phyloP scores from a whole-genome alignment of 2,797 vertebrate genomes.

The Hipposideros larvatus region DNA sequence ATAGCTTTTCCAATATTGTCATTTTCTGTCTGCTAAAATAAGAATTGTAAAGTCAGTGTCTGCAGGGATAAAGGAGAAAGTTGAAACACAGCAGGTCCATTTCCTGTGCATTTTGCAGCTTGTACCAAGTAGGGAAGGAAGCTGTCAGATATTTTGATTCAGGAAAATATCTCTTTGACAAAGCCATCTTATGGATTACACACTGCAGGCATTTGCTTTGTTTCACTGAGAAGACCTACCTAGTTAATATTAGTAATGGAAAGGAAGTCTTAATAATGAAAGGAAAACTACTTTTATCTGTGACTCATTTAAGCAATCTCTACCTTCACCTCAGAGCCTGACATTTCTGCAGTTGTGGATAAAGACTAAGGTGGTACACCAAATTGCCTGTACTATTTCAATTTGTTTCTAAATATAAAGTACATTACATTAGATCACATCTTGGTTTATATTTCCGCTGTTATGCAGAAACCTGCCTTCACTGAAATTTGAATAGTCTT shows the following conservation, averaged over 20 bases:
- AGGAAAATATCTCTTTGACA: neutral
- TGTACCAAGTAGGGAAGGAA: neutral
- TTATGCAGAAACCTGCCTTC: conserved; percentile 31
- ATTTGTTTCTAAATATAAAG: conserved; percentile 39
- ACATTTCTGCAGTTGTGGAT: conserved; percentile 23
- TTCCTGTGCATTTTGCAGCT: neutral
- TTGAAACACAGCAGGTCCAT: neutral
- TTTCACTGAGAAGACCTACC: neutral
- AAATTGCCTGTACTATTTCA: neutral
- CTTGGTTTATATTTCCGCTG: neutral
- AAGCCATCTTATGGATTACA: neutral
- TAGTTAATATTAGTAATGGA: conserved; percentile 37
- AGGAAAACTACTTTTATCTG: conserved; percentile 35
- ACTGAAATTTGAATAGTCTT: neutral
- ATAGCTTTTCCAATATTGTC: neutral
- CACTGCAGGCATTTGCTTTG: neutral
- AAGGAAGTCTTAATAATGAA: conserved; percentile 32
- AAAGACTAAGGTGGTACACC: neutral
- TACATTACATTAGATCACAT: neutral
- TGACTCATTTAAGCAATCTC: neutral
- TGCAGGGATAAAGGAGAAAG: conserved; percentile 13
- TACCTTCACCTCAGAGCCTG: neutral
- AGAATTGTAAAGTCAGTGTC: neutral
- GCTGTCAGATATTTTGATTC: neutral
- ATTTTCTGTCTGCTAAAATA: conserved; percentile 44